Percentiles rank a stretch among this genome's conserved stretches.
Evolutionary conservation across 37 sponge, comb jelly and placozoan genomes (phyloP).

Genomic region (Halisarca cf. caerulea): DNA sequence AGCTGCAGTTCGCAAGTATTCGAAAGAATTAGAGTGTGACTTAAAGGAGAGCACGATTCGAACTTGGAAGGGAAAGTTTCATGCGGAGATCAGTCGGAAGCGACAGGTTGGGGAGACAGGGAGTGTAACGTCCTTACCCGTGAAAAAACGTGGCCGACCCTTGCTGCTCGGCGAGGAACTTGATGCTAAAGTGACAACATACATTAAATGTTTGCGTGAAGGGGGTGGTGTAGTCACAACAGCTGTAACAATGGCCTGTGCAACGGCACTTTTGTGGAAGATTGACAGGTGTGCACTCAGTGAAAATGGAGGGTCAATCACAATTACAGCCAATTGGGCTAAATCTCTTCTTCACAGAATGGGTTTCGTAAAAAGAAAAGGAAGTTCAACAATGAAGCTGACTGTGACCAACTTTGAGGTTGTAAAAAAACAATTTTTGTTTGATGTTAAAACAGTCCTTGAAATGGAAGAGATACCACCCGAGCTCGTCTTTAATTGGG

Average conservation of each 20-base stretch:
- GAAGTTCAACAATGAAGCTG: constrained; percentile 40
- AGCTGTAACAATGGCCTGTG: constrained; percentile 45
- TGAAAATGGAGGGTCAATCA: constrained; percentile 51
- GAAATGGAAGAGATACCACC: constrained; percentile 59
- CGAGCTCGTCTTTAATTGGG: constrained; percentile 49
- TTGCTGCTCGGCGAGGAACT: constrained; percentile 52
- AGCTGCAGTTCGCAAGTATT: neutral
- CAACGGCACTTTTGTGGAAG: constrained; percentile 35
- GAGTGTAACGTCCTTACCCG: neutral
- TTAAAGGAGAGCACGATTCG: constrained; percentile 14
- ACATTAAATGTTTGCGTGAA: constrained; percentile 35
- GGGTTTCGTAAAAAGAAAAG: constrained; percentile 53
- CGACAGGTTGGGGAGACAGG: neutral
- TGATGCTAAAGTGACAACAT: constrained; percentile 26
- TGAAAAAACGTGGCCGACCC: constrained; percentile 41
- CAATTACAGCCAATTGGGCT: constrained; percentile 40
- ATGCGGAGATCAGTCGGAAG: neutral
- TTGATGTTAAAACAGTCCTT: constrained; percentile 32
- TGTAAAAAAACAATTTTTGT: constrained; percentile 40
- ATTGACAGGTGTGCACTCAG: constrained; percentile 35
- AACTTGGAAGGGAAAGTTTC: neutral
- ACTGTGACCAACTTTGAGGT: too few species aligned
- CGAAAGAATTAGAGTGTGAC: neutral
- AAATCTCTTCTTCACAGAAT: constrained; percentile 50
- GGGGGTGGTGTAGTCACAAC: constrained; percentile 53